These are phyloP conservation scores for Caenorhabditis parvicauda DNA, from an alignment of 2,888 invertebrate species.

Conservation along the genomic window DNA sequence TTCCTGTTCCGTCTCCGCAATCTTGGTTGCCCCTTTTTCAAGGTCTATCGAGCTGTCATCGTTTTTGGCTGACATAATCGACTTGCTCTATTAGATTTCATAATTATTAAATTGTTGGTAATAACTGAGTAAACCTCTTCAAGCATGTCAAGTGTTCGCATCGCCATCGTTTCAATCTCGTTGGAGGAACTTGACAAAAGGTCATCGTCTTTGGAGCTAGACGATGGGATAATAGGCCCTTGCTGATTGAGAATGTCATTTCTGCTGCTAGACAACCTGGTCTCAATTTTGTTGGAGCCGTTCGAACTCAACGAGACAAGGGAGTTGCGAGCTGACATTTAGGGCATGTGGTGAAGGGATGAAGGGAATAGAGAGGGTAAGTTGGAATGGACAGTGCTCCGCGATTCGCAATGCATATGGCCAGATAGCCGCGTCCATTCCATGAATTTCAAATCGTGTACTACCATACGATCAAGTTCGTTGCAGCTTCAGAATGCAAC, in stretches of 20 bases:
- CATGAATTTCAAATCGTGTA: too few species aligned
- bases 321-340: conserved; percentile 47
- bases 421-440: too few species aligned
- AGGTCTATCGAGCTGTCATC: conserved; percentile 18
- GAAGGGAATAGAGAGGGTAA: too few species aligned
- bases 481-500: too few species aligned
- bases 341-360: too few species aligned
- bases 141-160: conserved; percentile 44
- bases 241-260: conserved; percentile 28
- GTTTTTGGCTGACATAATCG: conserved; percentile 23
- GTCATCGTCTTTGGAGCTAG: conserved; percentile 51
- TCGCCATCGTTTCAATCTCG: conserved; percentile 54
- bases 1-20: background rate
- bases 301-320: conserved; percentile 48
- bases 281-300: conserved; percentile 37
- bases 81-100: conserved; percentile 14
- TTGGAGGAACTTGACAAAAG: conserved; percentile 48
- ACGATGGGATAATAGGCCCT: conserved; percentile 52
- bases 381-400: too few species aligned
- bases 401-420: too few species aligned
- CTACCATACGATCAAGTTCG: too few species aligned
- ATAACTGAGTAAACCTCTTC: conserved; percentile 36
- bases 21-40: background rate
- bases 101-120: background rate
- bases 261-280: conserved; percentile 28